A percentile compares a stretch with the other conserved stretches of the same genome.
phyloP scores from a whole-genome alignment of 2,113 vertebrate species.

The Cyrtonyx montezumae region DNA sequence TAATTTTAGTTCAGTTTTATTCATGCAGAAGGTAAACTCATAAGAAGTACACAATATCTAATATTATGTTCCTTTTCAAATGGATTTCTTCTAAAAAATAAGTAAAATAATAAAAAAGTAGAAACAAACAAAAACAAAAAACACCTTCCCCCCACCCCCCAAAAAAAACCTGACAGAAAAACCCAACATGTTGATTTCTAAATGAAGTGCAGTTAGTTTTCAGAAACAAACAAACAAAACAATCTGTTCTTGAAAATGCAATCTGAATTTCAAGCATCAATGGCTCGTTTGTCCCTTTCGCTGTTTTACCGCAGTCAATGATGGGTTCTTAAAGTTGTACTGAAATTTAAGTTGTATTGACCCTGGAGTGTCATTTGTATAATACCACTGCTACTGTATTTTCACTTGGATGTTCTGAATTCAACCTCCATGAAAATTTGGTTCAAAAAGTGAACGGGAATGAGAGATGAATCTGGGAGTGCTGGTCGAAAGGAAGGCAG shows the following conservation, averaged over 20 bases:
- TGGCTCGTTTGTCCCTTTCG: background rate
- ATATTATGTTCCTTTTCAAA: fast-evolving
- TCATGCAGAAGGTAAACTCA: background rate
- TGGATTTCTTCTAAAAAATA: background rate
- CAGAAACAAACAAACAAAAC: background rate
- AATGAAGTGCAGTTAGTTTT: background rate
- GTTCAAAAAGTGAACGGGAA: background rate
- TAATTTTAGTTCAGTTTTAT: background rate
- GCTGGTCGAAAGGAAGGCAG: background rate
- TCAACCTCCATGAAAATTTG: background rate
- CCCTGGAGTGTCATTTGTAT: background rate
- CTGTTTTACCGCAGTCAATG: background rate
- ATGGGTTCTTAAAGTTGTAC: background rate
- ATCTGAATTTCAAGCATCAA: background rate
- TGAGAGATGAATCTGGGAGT: background rate
- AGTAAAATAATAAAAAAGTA: background rate
- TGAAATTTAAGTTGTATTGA: background rate
- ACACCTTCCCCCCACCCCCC: too few relatives aligned
- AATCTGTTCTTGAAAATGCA: background rate
- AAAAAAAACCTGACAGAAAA: background rate
- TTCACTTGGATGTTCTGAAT: background rate
- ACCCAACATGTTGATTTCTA: background rate
- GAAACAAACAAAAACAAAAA: background rate
- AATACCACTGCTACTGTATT: background rate
- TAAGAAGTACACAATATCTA: background rate